phyloP scores from a whole-genome alignment of 2,888 invertebrate species.

The Tenthredo mesomela region DNA sequence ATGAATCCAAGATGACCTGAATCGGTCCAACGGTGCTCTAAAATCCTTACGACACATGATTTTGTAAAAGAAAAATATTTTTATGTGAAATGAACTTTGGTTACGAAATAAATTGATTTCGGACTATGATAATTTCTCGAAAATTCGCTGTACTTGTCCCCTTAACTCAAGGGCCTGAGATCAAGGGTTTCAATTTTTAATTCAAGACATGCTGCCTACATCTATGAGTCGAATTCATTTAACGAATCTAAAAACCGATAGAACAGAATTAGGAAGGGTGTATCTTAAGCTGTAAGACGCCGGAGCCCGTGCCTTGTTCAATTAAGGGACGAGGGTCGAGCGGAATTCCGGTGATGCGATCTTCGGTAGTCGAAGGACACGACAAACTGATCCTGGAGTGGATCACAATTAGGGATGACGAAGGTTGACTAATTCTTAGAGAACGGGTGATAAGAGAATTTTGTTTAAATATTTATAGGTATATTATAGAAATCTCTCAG shows the following conservation, averaged over 20 bases:
- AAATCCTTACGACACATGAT: too few relatives aligned
- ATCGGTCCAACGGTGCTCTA: too few relatives aligned
- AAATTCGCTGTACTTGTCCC: too few relatives aligned
- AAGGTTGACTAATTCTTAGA: constrained; percentile 6
- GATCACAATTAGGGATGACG: constrained; percentile 35
- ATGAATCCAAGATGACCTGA: too few relatives aligned
- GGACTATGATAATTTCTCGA: too few relatives aligned
- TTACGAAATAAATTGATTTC: too few relatives aligned
- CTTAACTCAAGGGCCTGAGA: background rate
- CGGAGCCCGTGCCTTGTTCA: background rate
- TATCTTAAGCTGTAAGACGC: background rate
- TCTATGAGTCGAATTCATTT: background rate
- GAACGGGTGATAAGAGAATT: background rate
- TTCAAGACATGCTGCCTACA: background rate
- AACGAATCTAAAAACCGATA: background rate
- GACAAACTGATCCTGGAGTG: constrained; percentile 18
- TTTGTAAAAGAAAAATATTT: too few relatives aligned
- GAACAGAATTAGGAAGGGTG: background rate
- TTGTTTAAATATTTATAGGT: background rate
- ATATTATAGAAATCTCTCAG: background rate
- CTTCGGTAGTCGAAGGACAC: background rate
- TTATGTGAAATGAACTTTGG: too few relatives aligned
- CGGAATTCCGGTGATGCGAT: constrained; percentile 3
- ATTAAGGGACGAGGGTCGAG: background rate
- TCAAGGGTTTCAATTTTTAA: background rate